Percentiles rank a stretch among this genome's conserved stretches.
Evolutionary conservation across 2,113 vertebrate genomes (phyloP).

Genomic region (Solenodon paradoxus): DNA sequence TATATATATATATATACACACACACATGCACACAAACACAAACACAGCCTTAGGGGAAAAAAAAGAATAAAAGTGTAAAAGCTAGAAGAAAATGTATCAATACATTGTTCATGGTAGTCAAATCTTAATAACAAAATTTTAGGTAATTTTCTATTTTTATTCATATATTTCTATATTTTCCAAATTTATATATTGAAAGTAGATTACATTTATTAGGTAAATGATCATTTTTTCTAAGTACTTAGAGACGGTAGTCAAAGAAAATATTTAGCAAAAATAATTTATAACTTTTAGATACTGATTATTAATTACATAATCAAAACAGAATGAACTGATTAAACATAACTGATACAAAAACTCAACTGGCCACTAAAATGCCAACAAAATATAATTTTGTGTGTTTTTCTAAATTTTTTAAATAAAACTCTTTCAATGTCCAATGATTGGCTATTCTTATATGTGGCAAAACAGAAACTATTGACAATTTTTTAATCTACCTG

Average conservation of each 20-base stretch:
- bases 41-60: too few species aligned
- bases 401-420: background rate
- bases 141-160: background rate
- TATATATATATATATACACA: background rate
- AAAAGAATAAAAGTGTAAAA: background rate
- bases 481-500: background rate
- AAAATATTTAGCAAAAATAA: background rate
- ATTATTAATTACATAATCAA: background rate
- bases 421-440: background rate
- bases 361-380: background rate
- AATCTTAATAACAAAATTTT: background rate
- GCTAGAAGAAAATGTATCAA: background rate
- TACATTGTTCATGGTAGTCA: background rate
- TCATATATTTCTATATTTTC: background rate
- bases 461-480: background rate
- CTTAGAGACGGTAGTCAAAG: background rate
- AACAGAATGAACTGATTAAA: background rate
- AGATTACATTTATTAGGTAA: background rate
- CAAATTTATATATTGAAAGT: background rate
- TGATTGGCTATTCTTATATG: background rate
- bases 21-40: background rate
- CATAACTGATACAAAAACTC: background rate
- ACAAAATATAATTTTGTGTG: background rate
- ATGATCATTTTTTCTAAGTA: background rate
- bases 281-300: background rate